Evolutionary conservation across 2,888 invertebrate genomes (phyloP), one percentile per base, ranked within the genome.

Genomic region (Gymnosoma rotundatum): DNA sequence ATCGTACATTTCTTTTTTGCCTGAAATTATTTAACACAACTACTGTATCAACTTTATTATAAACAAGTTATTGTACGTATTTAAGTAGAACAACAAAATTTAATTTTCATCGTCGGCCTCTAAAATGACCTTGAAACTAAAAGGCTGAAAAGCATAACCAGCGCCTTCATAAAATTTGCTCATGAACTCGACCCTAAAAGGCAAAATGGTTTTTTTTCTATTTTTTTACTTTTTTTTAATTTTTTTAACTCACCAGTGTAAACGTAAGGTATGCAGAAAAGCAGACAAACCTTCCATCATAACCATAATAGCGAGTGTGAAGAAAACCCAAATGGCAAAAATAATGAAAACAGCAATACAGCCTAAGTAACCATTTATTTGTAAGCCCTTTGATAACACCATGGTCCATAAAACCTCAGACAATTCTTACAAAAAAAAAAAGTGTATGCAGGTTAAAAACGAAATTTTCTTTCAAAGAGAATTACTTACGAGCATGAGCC

Each of bases 261-360:
- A 94, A 94, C 99, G 97, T 88, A 99, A 94, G 0, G 99, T 99
- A 92, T 99, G 99, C 88, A 99, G 94, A 94, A 99, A 99, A 60
- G 99, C 99, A 16, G 99, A 99, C n/a, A 99, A 94, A 0, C 99
- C 99, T 93, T 99, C 99, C 99, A 99, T 99, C 91, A 99, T 94
- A 86, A 99, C 97, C 87, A 99, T 95, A 92, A 99, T 98, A 88
- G 97, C 96, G 66, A 99, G 94, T 0, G 99, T 99, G 87, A 99
- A 95, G 74, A 95, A 94, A 75, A 97, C 96, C 98, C 99, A 99
- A 90, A 96, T 94, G 86, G 95, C 96, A 93, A 99, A 99, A 64
- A 98, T 94, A 36, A 95, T 92, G 93, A 96, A 98, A 61, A 98
- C 92, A 83, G 95, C 93, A 82, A 97, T 94, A 56, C 95, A 95